These are phyloP conservation scores for Rhabdomys dilectus DNA, from an alignment of 2,113 vertebrate species.

Conservation along the genomic window DNA sequence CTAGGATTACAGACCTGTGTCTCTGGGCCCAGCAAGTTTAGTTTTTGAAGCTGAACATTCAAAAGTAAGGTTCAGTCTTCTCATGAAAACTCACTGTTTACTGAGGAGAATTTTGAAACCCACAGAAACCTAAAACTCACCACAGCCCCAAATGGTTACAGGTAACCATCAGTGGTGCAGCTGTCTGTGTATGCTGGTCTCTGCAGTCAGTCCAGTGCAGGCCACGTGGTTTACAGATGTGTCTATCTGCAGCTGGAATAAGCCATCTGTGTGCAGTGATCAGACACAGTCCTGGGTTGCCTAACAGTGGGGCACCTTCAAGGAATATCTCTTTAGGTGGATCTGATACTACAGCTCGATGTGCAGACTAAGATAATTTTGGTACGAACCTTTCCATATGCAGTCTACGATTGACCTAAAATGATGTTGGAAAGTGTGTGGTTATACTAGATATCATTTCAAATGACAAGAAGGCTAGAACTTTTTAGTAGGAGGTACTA, in stretches of 20 bases:
- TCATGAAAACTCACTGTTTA: conserved; percentile 4
- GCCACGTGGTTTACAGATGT: background rate
- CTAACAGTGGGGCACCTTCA: background rate
- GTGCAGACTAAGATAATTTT: background rate
- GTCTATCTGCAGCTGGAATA: background rate
- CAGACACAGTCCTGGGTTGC: background rate
- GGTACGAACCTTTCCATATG: no score
- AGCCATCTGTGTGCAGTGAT: background rate
- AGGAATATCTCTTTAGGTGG: background rate
- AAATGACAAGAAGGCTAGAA: background rate
- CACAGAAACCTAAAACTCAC: background rate
- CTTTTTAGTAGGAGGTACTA: background rate
- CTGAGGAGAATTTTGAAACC: conserved; percentile 17
- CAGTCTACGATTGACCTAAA: background rate
- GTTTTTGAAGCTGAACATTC: conserved; percentile 21
- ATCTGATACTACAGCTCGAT: background rate
- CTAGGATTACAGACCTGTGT: background rate
- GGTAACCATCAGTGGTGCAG: background rate
- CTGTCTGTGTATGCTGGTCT: background rate
- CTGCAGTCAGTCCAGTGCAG: background rate
- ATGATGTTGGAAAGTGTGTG: no score
- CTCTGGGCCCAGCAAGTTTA: background rate
- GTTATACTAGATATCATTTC: background rate
- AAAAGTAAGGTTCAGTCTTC: background rate
- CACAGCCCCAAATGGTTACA: no score